These are phyloP conservation scores for Tragopan temminckii DNA, from an alignment of 2,797 vertebrate genomes.

Conservation along the genomic window DNA sequence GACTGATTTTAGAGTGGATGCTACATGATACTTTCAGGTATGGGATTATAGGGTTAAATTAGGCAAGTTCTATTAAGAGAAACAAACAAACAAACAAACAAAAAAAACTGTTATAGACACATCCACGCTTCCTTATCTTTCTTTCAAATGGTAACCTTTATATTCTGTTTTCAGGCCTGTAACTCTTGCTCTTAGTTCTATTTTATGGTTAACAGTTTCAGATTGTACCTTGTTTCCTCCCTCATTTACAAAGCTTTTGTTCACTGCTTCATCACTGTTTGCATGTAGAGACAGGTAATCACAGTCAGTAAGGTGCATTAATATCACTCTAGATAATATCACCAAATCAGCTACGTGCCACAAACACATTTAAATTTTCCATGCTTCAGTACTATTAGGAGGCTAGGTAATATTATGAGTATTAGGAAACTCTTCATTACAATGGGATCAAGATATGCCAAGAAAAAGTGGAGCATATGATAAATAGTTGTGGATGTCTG, in stretches of 20 bases:
- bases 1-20: background rate
- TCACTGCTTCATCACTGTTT: background rate
- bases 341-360: background rate
- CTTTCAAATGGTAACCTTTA: background rate
- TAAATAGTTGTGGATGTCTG: background rate
- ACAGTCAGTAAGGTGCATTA: background rate
- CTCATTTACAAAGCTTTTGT: constrained; percentile 20
- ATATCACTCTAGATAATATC: constrained; percentile 15
- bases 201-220: background rate
- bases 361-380: constrained; percentile 25
- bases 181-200: background rate
- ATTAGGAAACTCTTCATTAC: background rate
- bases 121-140: background rate
- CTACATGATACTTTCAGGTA: fast-evolving
- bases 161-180: background rate
- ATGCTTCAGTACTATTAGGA: background rate
- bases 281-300: constrained; percentile 34
- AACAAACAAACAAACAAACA: too few species aligned
- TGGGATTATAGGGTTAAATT: background rate
- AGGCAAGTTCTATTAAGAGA: background rate
- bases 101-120: background rate
- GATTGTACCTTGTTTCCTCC: background rate
- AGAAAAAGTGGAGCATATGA: background rate
- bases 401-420: background rate
- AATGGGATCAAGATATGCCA: background rate